Percentiles rank a stretch among this genome's conserved stretches.
These are phyloP conservation scores for Caenorhabditis wallacei DNA, from an alignment of 2,888 invertebrate genomes.

Conservation along the genomic window DNA sequence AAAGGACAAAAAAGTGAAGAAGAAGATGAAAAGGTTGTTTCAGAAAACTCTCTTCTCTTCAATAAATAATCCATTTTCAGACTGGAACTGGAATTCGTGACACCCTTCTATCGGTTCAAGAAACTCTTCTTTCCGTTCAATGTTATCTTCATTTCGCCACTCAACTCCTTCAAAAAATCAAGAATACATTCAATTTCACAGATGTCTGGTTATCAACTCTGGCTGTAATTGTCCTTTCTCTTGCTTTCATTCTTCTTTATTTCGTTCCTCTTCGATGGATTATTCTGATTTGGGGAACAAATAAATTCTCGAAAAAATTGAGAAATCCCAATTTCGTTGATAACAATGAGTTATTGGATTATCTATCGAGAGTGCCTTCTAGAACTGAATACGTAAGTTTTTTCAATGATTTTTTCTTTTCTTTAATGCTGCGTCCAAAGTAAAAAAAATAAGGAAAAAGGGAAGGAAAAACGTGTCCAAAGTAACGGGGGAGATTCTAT, in stretches of 20 bases:
- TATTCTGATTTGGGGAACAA: conserved; percentile 94
- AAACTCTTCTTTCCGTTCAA: conserved; percentile 97
- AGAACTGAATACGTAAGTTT: conserved; percentile 90
- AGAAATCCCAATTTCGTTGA: conserved; percentile 95
- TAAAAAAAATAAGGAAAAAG: too few relatives aligned
- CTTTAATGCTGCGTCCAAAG: too few relatives aligned
- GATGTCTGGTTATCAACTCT: conserved; percentile 96
- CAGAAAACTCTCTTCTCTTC: not conserved
- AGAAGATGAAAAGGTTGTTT: conserved; percentile 68
- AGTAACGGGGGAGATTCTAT: too few relatives aligned
- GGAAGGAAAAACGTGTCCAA: too few relatives aligned
- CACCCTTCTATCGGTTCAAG: conserved; percentile 89
- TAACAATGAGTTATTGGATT: conserved; percentile 96
- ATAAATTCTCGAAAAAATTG: conserved; percentile 96
- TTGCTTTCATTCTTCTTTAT: conserved; percentile 90
- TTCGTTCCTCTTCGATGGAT: conserved; percentile 92
- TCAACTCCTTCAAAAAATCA: conserved; percentile 93
- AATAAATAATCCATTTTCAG: conserved; percentile 22
- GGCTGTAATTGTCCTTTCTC: conserved; percentile 89
- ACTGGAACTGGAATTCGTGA: conserved; percentile 84
- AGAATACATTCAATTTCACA: conserved; percentile 95
- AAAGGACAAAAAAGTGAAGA: conserved; percentile 59
- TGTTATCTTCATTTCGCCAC: conserved; percentile 95
- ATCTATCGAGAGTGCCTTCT: conserved; percentile 94
- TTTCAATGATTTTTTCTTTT: not conserved